Base-by-base conservation (phyloP, 2,797 vertebrate genomes). In the Xyrichtys novacula region DNA sequence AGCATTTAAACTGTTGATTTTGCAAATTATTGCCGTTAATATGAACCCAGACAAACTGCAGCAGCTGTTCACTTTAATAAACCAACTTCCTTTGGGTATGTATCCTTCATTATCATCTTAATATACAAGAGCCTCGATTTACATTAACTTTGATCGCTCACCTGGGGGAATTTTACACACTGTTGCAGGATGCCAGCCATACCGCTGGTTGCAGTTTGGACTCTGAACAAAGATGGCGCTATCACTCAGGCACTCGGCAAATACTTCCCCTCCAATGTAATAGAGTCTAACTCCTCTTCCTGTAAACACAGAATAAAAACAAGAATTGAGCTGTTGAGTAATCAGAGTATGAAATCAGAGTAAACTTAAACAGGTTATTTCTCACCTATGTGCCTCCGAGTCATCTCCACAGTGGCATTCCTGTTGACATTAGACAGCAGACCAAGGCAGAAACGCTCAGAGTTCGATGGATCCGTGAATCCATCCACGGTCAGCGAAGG, bases 171-270 rank as follows among this genome's bases (percentile, higher is more conserved):
- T 99, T 94, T 99, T 99, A 91, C 98, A 99, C 73, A 99, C 98
- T 0, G 98, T 99, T 44, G 98, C 98, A 69, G 98, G 97, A 94
- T 99, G 97, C 98, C 98, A 99, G 84, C 98, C 97, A 2, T 99
- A 99, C 92, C 98, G 96, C 88, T 99, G 98, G 92, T 99, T 99
- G 87, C 98, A 99, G 88, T 99, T 99, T 81, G 98, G 98, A 94
- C 98, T 99, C 93, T 99, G 98, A 80, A 99, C 98, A 86, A 99
- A 99, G 91, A 99, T 99, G 39, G 98, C 98, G 38, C 98, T 99
- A 84, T 99, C 98, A 57, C 98, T 99, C 59, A 99, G 93, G 95
- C 98, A 99, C 94, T 99, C 98, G 0, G 98, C 98, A 94, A 99
- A 99, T 65, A 99, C 98, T 83, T 99, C 98, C 23, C 98, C 98